A percentile compares a stretch with the other conserved stretches of the same genome.
Evolutionary conservation across 2,797 vertebrate species (phyloP).

Genomic region (Falco naumanni): DNA sequence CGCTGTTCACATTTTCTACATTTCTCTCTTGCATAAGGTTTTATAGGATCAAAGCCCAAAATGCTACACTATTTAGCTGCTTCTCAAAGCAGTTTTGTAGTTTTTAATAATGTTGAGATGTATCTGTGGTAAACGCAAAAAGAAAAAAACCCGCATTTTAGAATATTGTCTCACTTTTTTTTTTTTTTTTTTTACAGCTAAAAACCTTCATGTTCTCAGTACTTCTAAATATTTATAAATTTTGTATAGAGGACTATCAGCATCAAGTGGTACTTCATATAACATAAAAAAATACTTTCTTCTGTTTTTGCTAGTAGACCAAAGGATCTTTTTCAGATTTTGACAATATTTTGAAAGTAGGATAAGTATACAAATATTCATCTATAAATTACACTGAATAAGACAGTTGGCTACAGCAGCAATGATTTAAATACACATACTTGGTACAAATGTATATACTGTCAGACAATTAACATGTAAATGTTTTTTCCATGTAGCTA

Average conservation of each 20-base stretch:
- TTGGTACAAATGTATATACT: neutral
- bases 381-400: neutral
- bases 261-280: neutral
- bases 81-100: neutral
- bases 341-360: neutral
- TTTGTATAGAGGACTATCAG: neutral
- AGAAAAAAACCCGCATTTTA: neutral
- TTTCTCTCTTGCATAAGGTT: neutral
- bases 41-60: neutral
- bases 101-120: neutral
- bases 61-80: neutral
- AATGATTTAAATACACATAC: neutral
- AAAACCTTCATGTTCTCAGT: neutral
- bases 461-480: neutral
- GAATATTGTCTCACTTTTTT: neutral
- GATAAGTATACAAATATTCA: neutral
- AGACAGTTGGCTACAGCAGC: neutral
- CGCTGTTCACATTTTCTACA: neutral
- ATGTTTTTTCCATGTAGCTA: neutral
- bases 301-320: neutral
- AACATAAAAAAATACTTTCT: neutral
- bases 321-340: neutral
- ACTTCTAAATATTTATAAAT: neutral
- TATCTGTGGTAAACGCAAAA: neutral
- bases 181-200: neutral